Evolutionary conservation across 2,797 vertebrate genomes (phyloP).

Genomic region (Geotria australis): DNA sequence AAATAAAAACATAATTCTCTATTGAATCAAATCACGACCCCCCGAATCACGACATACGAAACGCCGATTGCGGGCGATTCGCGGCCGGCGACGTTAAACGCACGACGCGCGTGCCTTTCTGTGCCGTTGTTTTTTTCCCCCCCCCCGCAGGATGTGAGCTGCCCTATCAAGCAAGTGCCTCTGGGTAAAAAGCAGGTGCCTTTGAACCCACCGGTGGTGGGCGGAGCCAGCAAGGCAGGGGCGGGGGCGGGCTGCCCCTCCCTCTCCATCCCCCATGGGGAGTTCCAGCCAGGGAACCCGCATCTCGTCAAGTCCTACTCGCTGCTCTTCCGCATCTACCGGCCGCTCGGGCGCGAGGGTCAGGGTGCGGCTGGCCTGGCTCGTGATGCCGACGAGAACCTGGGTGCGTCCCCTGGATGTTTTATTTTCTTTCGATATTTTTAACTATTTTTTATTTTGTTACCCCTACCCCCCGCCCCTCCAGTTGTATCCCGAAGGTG

Average conservation of each 20-base stretch:
- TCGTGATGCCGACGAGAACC: neutral
- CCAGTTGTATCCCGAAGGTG: too few species aligned
- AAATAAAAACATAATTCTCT: too few species aligned
- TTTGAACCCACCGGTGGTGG: neutral
- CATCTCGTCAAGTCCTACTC: neutral
- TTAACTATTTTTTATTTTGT: too few species aligned
- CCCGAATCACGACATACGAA: too few species aligned
- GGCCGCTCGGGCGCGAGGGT: neutral
- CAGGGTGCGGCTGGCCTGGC: neutral
- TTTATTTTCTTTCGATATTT: neutral
- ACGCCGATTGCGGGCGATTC: too few species aligned
- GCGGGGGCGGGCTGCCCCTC: neutral
- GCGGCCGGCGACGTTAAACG: too few species aligned
- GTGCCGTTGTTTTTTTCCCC: conserved; percentile 3
- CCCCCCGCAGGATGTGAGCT: conserved; percentile 38
- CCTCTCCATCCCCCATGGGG: neutral
- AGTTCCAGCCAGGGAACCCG: neutral
- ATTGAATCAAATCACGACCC: too few species aligned
- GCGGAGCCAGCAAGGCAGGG: neutral
- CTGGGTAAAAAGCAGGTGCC: neutral
- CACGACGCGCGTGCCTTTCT: neutral
- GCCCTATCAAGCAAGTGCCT: neutral
- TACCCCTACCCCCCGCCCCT: too few species aligned
- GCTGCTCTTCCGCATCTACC: neutral
- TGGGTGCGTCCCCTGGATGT: neutral